These are phyloP conservation scores for Phoxinus dragarum DNA, from an alignment of 2,797 vertebrate species.

Conservation along the genomic window DNA sequence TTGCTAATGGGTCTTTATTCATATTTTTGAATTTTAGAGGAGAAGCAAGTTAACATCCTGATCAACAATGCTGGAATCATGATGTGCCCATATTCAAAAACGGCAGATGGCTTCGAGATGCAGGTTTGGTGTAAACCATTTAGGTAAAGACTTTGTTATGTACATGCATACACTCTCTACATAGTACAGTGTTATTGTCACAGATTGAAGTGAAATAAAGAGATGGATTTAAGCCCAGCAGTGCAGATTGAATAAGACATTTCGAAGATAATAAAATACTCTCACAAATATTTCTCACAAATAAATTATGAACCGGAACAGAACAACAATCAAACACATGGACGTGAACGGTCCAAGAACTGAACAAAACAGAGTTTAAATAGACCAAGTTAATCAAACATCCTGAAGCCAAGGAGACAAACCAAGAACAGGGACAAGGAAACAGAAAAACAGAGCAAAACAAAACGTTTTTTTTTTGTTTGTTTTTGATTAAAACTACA, in stretches of 20 bases:
- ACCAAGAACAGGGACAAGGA: background rate
- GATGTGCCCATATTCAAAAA: conserved; percentile 85
- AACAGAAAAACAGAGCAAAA: background rate
- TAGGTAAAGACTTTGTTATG: conserved; percentile 70
- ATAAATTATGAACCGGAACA: background rate
- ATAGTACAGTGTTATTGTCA: background rate
- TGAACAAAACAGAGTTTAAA: background rate
- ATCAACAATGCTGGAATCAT: conserved; percentile 85
- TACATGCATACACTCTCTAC: background rate
- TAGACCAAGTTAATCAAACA: background rate
- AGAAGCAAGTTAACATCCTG: conserved; percentile 79
- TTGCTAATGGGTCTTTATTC: background rate
- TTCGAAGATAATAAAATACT: background rate
- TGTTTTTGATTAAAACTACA: background rate
- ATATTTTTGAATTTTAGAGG: conserved; percentile 71
- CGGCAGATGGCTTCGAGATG: conserved; percentile 81
- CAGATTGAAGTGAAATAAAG: background rate
- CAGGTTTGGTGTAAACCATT: conserved; percentile 83
- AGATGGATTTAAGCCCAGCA: background rate
- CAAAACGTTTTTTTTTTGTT: background rate
- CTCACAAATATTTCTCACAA: background rate
- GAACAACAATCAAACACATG: background rate
- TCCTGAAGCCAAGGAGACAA: background rate
- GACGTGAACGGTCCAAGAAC: background rate
- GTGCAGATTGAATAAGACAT: background rate